A percentile compares a stretch with the other conserved stretches of the same genome.
Conservation (phyloP, 2,888 invertebrate species). For the Caprella mutica region DNA sequence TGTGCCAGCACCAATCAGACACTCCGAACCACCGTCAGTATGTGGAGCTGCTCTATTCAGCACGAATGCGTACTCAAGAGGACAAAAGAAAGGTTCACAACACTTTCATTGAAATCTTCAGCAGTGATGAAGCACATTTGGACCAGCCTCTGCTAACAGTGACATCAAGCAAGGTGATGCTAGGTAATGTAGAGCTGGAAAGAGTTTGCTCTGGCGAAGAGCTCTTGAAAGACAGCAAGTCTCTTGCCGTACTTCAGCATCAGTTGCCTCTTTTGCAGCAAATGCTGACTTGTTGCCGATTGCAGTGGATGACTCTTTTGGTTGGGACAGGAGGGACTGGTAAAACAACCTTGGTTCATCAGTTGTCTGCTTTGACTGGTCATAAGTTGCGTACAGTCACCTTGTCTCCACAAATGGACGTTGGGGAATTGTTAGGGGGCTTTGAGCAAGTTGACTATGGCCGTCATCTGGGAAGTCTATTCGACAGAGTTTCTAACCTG, state of each 20-base stretch:
- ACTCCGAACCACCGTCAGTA: slow-evolving; percentile 7
- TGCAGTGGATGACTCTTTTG: slow-evolving; percentile 75
- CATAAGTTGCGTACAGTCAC: slow-evolving; percentile 61
- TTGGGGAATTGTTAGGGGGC: slow-evolving; percentile 86
- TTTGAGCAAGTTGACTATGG: slow-evolving; percentile 87
- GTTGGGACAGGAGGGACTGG: slow-evolving; percentile 64
- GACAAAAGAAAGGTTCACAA: slow-evolving; percentile 59
- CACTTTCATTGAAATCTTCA: background rate
- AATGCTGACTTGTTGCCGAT: slow-evolving; percentile 70
- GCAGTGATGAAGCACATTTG: no score
- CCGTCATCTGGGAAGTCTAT: no score
- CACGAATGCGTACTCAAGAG: slow-evolving; percentile 66
- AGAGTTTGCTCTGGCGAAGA: no score
- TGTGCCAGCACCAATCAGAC: slow-evolving; percentile 15
- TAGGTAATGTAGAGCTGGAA: no score
- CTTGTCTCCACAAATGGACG: slow-evolving; percentile 86
- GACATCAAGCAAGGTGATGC: no score
- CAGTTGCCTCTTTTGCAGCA: slow-evolving; percentile 51
- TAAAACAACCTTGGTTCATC: slow-evolving; percentile 64
- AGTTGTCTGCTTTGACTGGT: slow-evolving; percentile 63
- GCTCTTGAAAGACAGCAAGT: background rate
- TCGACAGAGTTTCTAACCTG: no score
- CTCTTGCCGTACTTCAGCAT: slow-evolving; percentile 19
- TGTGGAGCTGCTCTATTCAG: slow-evolving; percentile 68
- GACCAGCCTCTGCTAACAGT: no score